Conservation (phyloP, 2,113 vertebrate genomes). For the Narcine bancroftii region DNA sequence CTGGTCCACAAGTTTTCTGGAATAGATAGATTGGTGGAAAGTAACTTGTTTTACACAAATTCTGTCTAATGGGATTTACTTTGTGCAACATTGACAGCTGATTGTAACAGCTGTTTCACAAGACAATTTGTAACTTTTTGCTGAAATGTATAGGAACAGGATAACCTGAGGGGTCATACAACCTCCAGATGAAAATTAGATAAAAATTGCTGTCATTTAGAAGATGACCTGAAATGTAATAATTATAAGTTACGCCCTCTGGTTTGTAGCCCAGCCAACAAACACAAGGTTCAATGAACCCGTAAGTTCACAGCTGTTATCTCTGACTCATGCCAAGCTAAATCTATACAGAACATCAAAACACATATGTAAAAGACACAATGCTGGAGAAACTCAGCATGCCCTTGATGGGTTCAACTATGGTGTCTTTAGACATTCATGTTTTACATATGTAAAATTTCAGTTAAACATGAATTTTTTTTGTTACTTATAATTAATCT, state of each 20-base stretch:
- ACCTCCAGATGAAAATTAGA: conserved; percentile 53
- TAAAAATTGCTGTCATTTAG: conserved; percentile 57
- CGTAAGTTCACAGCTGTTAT: conserved; percentile 82
- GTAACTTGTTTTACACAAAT: conserved; percentile 19
- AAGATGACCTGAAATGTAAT: conserved; percentile 81
- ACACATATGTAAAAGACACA: conserved; percentile 62
- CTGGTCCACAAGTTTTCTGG: background rate
- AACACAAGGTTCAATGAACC: conserved; percentile 80
- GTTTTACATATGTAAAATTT: too few relatives aligned
- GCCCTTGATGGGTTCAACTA: too few relatives aligned
- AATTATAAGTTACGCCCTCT: conserved; percentile 82
- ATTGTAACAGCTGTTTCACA: conserved; percentile 4
- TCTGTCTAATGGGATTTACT: background rate
- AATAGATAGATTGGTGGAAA: background rate
- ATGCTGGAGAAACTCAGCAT: too few relatives aligned
- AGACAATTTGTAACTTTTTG: background rate
- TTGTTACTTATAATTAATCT: background rate
- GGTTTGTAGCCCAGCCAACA: conserved; percentile 65
- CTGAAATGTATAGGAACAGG: conserved; percentile 3
- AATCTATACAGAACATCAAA: conserved; percentile 64
- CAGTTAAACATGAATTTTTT: conserved; percentile 46
- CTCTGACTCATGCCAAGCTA: conserved; percentile 84
- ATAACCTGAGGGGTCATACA: conserved; percentile 46
- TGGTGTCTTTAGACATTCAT: too few relatives aligned
- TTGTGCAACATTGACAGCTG: background rate